These are phyloP conservation scores for Vulpes ferrilata DNA, from an alignment of 2,113 vertebrate species.

Conservation along the genomic window DNA sequence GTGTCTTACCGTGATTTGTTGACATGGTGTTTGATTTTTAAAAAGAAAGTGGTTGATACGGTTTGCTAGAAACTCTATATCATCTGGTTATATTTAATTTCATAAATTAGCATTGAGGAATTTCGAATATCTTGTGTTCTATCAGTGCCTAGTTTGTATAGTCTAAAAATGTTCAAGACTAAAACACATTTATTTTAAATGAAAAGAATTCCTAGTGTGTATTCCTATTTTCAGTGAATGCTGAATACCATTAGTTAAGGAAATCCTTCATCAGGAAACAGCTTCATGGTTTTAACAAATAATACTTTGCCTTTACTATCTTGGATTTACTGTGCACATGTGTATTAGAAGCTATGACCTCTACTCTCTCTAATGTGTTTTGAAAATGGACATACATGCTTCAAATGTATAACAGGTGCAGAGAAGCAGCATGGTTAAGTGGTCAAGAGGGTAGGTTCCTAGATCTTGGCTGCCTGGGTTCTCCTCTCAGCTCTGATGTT, in stretches of 20 bases:
- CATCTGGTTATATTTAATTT: conserved; percentile 54
- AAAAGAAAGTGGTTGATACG: neutral
- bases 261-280: conserved; percentile 40
- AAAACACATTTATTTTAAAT: conserved; percentile 44
- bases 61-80: conserved; percentile 48
- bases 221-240: neutral
- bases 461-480: neutral
- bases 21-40: neutral
- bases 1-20: conserved; percentile 51
- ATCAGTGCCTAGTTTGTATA: neutral
- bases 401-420: neutral
- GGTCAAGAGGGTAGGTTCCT: neutral
- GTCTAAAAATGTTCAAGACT: neutral
- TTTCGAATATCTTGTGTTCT: conserved; percentile 48
- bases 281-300: conserved; percentile 35
- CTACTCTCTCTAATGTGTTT: neutral
- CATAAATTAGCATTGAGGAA: neutral
- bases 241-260: neutral
- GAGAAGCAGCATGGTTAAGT: neutral
- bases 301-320: neutral
- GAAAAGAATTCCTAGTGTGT: neutral
- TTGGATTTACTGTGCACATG: neutral
- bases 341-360: neutral
- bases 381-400: neutral
- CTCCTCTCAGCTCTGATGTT: neutral